Evolutionary conservation across 2,797 vertebrate genomes (phyloP).

Genomic region (Taenioides sp.): DNA sequence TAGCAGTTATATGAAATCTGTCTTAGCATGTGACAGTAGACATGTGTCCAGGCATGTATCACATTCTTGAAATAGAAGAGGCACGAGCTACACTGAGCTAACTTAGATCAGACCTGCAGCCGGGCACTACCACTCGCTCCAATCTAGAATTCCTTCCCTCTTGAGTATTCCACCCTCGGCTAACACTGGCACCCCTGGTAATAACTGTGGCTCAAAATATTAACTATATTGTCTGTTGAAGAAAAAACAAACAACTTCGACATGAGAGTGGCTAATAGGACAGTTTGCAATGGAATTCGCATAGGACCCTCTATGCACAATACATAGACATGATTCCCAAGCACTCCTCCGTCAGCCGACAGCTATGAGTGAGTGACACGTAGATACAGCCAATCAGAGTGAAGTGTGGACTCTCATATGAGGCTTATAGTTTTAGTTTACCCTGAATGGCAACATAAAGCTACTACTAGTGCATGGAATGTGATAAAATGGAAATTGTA

Average conservation of each 20-base stretch:
- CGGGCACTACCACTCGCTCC: conserved; percentile 37
- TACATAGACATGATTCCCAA: no score
- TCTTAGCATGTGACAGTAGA: conserved; percentile 34
- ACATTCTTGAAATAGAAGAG: conserved; percentile 45
- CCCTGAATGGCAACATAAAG: neutral
- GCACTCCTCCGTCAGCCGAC: no score
- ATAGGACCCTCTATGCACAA: no score
- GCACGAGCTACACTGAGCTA: conserved; percentile 45
- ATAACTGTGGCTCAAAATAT: neutral
- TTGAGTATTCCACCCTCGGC: conserved; percentile 32
- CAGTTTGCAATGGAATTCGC: neutral
- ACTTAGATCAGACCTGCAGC: conserved; percentile 64
- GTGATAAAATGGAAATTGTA: no score
- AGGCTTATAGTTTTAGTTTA: neutral
- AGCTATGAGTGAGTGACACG: no score
- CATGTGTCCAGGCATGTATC: conserved; percentile 27
- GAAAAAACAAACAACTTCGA: neutral
- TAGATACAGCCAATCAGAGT: no score
- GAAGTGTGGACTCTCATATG: no score
- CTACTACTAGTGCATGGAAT: no score
- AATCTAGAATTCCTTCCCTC: conserved; percentile 55
- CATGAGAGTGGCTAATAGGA: neutral
- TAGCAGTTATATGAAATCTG: conserved; percentile 40
- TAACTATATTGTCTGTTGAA: neutral
- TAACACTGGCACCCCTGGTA: neutral